Conservation (phyloP, 2,113 vertebrate species). For the Spermophilus dauricus region DNA sequence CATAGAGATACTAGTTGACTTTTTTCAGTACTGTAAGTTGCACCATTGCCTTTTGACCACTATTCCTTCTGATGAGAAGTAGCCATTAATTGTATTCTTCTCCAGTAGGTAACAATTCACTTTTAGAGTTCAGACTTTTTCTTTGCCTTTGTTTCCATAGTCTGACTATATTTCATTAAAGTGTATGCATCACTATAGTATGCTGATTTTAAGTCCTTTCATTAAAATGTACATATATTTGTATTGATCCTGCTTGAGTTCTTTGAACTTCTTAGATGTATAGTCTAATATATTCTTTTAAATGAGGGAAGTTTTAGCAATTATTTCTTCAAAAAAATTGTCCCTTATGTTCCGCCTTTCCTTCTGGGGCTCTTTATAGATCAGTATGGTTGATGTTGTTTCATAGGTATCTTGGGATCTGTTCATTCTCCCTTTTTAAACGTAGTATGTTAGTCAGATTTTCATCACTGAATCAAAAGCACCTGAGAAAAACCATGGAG, state of each 20-base stretch:
- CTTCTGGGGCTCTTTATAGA: background rate
- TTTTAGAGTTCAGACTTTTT: background rate
- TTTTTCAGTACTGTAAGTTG: background rate
- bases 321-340: background rate
- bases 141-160: background rate
- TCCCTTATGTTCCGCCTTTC: background rate
- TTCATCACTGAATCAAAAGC: too few relatives aligned
- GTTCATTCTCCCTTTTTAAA: constrained; percentile 36
- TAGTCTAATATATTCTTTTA: constrained; percentile 1
- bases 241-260: background rate
- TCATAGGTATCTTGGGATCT: background rate
- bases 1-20: background rate
- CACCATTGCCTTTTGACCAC: background rate
- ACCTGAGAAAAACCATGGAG: too few relatives aligned
- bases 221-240: background rate
- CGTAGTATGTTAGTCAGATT: too few relatives aligned
- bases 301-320: background rate
- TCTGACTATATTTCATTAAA: background rate
- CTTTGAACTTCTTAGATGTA: background rate
- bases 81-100: background rate
- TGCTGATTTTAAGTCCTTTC: background rate
- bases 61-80: background rate
- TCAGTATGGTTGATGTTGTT: background rate
- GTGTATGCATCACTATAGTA: too few relatives aligned
- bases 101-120: background rate